These are phyloP conservation scores for Diloba caeruleocephala DNA, from an alignment of 2,888 invertebrate species.

Conservation along the genomic window DNA sequence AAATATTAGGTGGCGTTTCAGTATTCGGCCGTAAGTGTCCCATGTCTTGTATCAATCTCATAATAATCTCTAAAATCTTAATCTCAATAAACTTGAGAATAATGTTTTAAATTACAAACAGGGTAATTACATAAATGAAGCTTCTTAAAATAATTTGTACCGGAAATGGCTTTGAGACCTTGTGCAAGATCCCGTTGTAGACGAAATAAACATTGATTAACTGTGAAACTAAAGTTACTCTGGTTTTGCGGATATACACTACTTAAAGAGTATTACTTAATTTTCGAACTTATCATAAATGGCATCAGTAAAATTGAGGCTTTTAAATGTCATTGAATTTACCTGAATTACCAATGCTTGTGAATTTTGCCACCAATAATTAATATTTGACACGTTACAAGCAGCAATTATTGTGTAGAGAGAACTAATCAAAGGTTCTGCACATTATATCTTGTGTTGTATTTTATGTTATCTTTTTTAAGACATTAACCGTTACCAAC, in stretches of 20 bases:
- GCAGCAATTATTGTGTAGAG: neutral
- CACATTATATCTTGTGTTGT: too few species aligned
- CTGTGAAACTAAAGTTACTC: conserved; percentile 20
- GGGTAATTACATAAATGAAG: neutral
- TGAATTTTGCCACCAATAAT: conserved; percentile 32
- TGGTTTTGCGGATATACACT: conserved; percentile 13
- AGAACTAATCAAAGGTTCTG: conserved; percentile 18
- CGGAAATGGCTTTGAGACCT: conserved; percentile 31
- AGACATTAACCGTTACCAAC: too few species aligned
- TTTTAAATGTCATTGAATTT: conserved; percentile 34
- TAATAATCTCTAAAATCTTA: too few species aligned
- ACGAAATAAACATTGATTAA: conserved; percentile 29
- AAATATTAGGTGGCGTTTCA: too few species aligned
- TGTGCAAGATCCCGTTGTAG: conserved; percentile 17
- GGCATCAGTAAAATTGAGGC: conserved; percentile 21
- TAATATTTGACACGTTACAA: neutral
- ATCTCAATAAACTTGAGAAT: too few species aligned
- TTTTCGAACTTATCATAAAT: conserved; percentile 37
- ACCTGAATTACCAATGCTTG: conserved; percentile 27
- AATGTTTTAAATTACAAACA: too few species aligned
- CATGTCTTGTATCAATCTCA: too few species aligned
- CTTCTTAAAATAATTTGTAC: conserved; percentile 6
- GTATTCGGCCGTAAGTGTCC: too few species aligned
- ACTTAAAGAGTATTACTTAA: conserved; percentile 19
- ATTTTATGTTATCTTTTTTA: too few species aligned